These are phyloP conservation scores for Trichogramma evanescens DNA, from an alignment of 2,888 invertebrate species.

Conservation along the genomic window DNA sequence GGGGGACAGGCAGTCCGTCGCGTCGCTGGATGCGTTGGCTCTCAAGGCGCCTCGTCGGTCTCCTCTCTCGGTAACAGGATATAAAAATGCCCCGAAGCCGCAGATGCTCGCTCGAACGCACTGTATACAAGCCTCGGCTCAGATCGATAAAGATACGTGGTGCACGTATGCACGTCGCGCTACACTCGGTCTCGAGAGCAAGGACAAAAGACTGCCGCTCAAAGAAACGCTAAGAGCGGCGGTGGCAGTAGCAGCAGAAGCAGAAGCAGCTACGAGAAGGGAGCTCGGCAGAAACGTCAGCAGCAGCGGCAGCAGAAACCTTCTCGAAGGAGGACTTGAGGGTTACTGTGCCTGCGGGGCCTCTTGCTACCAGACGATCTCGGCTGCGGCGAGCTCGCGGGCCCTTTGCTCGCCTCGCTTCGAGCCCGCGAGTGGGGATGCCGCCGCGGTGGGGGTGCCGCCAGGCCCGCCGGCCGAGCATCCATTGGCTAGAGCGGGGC, in stretches of 20 bases:
- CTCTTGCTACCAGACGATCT: constrained; percentile 43
- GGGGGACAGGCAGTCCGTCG: no score
- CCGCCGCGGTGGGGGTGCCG: neutral
- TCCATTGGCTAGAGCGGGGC: constrained; percentile 20
- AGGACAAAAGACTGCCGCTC: neutral
- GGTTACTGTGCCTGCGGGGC: constrained; percentile 49
- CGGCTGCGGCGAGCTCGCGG: constrained; percentile 22
- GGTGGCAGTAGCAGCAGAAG: neutral
- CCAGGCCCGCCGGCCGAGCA: constrained; percentile 24
- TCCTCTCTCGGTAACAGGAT: no score
- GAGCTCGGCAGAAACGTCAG: neutral
- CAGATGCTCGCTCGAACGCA: no score
- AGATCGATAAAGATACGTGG: neutral
- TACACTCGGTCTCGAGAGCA: no score
- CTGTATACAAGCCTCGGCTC: no score
- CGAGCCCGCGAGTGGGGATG: neutral
- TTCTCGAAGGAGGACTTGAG: constrained; percentile 47
- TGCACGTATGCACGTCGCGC: neutral
- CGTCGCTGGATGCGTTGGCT: no score
- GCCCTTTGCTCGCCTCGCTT: neutral
- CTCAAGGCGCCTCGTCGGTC: no score
- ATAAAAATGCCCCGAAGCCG: no score
- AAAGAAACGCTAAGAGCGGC: neutral
- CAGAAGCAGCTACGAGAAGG: neutral
- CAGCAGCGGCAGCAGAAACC: constrained; percentile 28